Conservation (phyloP, 2,113 vertebrate species). For the Lampris megalopsis region DNA sequence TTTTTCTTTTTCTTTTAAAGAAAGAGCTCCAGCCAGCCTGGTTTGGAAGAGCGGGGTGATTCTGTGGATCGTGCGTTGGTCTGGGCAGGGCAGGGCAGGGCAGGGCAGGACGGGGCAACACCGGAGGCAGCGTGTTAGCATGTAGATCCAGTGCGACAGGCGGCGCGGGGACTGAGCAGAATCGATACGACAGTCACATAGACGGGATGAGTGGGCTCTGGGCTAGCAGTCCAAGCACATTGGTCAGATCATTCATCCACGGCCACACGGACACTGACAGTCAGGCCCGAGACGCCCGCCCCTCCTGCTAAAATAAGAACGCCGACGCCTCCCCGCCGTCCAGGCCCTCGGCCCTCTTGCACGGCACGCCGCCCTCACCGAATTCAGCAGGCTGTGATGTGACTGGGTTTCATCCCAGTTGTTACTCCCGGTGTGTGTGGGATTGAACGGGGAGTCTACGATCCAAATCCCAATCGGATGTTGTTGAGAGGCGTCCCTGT, state of each 20-base stretch:
- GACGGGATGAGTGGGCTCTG: slow-evolving; percentile 90
- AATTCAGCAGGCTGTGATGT: slow-evolving; percentile 38
- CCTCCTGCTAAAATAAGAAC: slow-evolving; percentile 66
- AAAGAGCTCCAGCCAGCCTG: slow-evolving; percentile 69
- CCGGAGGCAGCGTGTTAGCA: slow-evolving; percentile 88
- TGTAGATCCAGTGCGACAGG: slow-evolving; percentile 97
- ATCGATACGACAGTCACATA: slow-evolving; percentile 99
- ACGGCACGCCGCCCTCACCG: neutral
- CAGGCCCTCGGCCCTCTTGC: neutral
- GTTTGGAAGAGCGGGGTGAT: slow-evolving; percentile 40
- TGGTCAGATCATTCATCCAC: slow-evolving; percentile 95
- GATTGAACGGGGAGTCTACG: too few species aligned
- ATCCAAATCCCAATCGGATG: too few species aligned
- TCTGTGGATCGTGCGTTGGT: slow-evolving; percentile 70
- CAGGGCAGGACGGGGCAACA: slow-evolving; percentile 50
- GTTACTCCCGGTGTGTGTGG: neutral
- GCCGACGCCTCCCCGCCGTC: neutral
- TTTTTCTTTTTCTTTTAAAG: slow-evolving; percentile 25
- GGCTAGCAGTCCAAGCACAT: slow-evolving; percentile 98
- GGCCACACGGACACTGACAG: slow-evolving; percentile 91
- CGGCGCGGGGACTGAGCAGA: slow-evolving; percentile 89
- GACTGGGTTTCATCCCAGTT: neutral
- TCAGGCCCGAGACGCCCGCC: slow-evolving; percentile 69
- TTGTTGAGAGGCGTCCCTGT: too few species aligned
- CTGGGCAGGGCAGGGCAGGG: slow-evolving; percentile 68